Percentiles rank a stretch among this genome's conserved stretches.
Conservation (phyloP, 2,797 vertebrate genomes). For the Synanceia verrucosa region DNA sequence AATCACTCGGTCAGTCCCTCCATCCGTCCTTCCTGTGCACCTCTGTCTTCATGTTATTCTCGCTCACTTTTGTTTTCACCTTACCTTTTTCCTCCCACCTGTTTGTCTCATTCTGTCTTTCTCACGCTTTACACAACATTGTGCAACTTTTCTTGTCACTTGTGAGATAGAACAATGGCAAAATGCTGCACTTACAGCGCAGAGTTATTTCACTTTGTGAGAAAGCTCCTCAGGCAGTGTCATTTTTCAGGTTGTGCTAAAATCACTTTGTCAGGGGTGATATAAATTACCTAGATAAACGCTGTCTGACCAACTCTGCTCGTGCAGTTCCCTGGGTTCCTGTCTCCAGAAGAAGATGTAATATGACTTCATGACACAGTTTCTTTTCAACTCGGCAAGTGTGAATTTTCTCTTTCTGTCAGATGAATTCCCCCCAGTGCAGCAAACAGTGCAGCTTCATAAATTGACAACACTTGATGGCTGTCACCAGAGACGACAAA, state of each 20-base stretch:
- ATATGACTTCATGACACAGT: slow-evolving; percentile 33
- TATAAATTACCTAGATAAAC: slow-evolving; percentile 66
- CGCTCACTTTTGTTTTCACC: slow-evolving; percentile 5
- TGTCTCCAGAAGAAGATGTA: slow-evolving; percentile 42
- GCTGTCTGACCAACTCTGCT: slow-evolving; percentile 50
- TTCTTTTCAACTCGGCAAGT: slow-evolving; percentile 25
- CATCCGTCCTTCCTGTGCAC: not conserved
- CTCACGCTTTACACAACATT: not conserved
- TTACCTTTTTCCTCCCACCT: not conserved
- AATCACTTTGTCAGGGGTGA: slow-evolving; percentile 63
- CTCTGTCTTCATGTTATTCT: not conserved
- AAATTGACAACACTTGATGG: slow-evolving; percentile 52
- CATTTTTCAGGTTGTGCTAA: slow-evolving; percentile 66
- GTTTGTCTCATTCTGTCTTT: not conserved
- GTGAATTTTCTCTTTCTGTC: slow-evolving; percentile 40
- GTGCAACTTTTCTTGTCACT: slow-evolving; percentile 25
- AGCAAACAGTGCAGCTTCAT: slow-evolving; percentile 41
- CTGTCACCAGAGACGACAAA: slow-evolving; percentile 45
- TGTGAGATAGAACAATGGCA: slow-evolving; percentile 7
- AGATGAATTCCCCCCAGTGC: slow-evolving; percentile 35
- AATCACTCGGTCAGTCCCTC: slow-evolving; percentile 10
- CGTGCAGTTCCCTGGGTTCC: slow-evolving; percentile 40
- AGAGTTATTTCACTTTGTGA: slow-evolving; percentile 51
- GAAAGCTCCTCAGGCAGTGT: slow-evolving; percentile 57
- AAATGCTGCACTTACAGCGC: slow-evolving; percentile 36